A percentile compares a stretch with the other conserved stretches of the same genome.
phyloP scores from a whole-genome alignment of 2,888 invertebrate species.

The Hypomecis atomaria region DNA sequence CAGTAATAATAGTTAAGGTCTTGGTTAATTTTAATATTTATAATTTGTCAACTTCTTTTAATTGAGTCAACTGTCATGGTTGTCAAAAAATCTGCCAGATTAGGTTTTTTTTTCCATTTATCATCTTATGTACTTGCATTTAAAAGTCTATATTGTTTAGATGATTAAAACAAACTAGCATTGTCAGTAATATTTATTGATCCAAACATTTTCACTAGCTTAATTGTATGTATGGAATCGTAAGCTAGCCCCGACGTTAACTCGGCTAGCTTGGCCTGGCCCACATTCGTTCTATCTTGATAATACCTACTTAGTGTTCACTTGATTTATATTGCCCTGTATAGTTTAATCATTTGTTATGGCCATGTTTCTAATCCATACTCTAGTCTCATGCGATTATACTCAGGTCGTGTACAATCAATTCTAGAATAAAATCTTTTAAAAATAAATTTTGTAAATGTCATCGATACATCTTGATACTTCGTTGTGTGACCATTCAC shows the following conservation, averaged over 20 bases:
- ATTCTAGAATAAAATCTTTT: neutral
- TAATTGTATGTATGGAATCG: conserved; percentile 45
- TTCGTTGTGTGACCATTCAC: conserved; percentile 8
- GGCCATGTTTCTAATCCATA: conserved; percentile 19
- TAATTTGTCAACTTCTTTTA: no score
- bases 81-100: neutral
- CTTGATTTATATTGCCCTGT: conserved; percentile 34
- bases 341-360: conserved; percentile 19
- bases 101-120: neutral
- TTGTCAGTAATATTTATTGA: conserved; percentile 25
- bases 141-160: neutral
- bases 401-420: neutral
- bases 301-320: conserved; percentile 35
- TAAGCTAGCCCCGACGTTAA: conserved; percentile 51
- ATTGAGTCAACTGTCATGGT: no score
- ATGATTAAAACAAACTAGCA: neutral
- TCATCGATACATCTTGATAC: neutral
- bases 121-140: neutral
- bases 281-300: conserved; percentile 54
- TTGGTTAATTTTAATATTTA: no score
- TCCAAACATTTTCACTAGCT: conserved; percentile 49
- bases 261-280: conserved; percentile 52
- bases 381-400: neutral
- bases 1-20: no score
- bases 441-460: neutral